Evolutionary conservation across 1,140 invertebrate genomes (phyloP).

Genomic region (Diploscapter pachys): DNA sequence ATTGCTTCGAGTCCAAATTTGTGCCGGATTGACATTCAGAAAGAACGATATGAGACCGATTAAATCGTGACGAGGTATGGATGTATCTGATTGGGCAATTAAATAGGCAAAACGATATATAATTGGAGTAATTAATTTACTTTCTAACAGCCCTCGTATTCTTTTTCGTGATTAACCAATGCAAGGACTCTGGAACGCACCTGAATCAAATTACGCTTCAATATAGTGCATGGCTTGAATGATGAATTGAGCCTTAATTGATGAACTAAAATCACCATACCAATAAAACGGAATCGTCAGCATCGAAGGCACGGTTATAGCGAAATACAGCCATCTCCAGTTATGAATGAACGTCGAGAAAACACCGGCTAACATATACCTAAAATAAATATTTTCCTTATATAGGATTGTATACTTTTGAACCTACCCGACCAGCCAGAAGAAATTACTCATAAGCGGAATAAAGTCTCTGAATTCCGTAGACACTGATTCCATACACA

Average conservation of each 20-base stretch:
- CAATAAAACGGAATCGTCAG: constrained; percentile 29
- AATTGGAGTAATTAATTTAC: constrained; percentile 2
- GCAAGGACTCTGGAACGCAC: constrained; percentile 35
- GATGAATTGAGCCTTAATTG: too few species aligned
- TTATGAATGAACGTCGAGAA: constrained; percentile 25
- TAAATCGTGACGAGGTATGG: constrained; percentile 1
- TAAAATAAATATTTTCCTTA: too few species aligned
- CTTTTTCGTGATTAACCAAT: constrained; percentile 37
- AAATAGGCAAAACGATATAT: not conserved
- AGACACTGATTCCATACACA: constrained; percentile 38
- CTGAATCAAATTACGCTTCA: too few species aligned
- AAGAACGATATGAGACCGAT: constrained; percentile 8
- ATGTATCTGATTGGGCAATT: constrained; percentile 8
- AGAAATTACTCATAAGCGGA: constrained; percentile 26
- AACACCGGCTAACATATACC: constrained; percentile 35
- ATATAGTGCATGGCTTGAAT: too few species aligned
- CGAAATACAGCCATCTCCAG: constrained; percentile 38
- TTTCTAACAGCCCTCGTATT: constrained; percentile 25
- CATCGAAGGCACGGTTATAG: constrained; percentile 28
- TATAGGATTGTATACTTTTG: too few species aligned
- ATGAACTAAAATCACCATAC: not conserved
- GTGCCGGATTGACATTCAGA: constrained; percentile 4
- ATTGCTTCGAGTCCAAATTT: not conserved
- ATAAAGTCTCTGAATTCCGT: constrained; percentile 31
- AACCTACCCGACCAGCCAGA: constrained; percentile 29